phyloP scores from a whole-genome alignment of 2,113 vertebrate species.

The Numida meleagris region DNA sequence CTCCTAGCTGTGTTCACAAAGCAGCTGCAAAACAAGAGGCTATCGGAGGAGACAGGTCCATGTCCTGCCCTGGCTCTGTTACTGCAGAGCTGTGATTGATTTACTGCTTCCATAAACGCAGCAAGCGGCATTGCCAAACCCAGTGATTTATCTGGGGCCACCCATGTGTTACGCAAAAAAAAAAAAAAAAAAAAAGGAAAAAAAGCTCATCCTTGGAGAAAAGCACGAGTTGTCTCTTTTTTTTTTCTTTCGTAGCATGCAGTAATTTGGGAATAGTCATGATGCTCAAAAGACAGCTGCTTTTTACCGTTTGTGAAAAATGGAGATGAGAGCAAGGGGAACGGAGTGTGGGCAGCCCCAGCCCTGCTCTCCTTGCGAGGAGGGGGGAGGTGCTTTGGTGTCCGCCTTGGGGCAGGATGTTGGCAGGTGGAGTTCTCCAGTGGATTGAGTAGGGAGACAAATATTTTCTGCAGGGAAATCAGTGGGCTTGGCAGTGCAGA shows the following conservation, averaged over 20 bases:
- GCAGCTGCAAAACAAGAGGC: not conserved
- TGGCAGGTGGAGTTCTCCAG: not conserved
- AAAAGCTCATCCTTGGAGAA: not conserved
- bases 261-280: not conserved
- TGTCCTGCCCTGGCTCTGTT: not conserved
- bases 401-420: not conserved
- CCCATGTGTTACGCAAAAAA: not conserved
- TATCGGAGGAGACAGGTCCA: accelerated
- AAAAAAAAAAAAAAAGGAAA: not conserved
- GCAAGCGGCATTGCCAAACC: not conserved
- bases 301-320: not conserved
- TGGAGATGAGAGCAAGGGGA: not conserved
- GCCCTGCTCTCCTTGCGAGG: not conserved
- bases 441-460: not conserved
- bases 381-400: accelerated
- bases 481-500: not conserved
- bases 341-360: not conserved
- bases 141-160: conserved; percentile 7
- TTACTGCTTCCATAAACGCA: not conserved
- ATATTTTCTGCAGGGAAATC: not conserved
- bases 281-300: not conserved
- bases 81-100: not conserved
- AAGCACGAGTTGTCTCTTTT: not conserved
- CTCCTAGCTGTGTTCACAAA: not conserved
- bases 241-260: not conserved